Evolutionary conservation across 2,797 vertebrate species (phyloP).

Genomic region (Eleutherodactylus coqui): DNA sequence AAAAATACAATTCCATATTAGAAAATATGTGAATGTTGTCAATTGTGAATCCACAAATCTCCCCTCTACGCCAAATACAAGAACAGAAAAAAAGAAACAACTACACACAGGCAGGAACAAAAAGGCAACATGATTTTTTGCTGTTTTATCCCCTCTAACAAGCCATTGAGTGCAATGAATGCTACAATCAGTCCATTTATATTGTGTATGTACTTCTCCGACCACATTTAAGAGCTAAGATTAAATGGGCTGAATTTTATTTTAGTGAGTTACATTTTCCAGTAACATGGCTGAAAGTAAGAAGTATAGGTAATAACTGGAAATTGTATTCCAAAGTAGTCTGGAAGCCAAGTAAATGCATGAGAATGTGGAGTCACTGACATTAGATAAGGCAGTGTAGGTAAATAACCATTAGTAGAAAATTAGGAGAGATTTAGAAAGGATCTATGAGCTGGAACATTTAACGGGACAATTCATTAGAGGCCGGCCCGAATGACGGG

Average conservation of each 20-base stretch:
- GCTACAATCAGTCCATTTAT: background rate
- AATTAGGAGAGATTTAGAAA: slow-evolving; percentile 60
- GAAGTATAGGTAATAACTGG: slow-evolving; percentile 37
- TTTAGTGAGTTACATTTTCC: slow-evolving; percentile 27
- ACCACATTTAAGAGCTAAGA: slow-evolving; percentile 13
- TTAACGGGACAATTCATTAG: slow-evolving; percentile 53
- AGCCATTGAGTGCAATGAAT: slow-evolving; percentile 28
- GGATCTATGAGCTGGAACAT: slow-evolving; percentile 31
- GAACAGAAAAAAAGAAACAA: background rate
- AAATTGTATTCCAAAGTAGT: slow-evolving; percentile 28
- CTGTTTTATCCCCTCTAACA: slow-evolving; percentile 23
- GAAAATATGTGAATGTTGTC: background rate
- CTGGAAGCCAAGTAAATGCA: slow-evolving; percentile 2
- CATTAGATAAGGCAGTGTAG: slow-evolving; percentile 31
- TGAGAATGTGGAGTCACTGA: slow-evolving; percentile 24
- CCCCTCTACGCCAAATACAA: background rate
- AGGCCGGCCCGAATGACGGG: background rate
- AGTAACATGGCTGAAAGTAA: slow-evolving; percentile 25
- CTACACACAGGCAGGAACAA: background rate
- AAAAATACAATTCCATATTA: background rate
- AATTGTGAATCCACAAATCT: no score
- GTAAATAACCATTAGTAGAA: slow-evolving; percentile 55
- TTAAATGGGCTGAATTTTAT: slow-evolving; percentile 47
- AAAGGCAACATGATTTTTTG: slow-evolving; percentile 15
- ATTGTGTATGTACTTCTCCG: background rate